Base-by-base conservation (phyloP, 2,888 invertebrate genomes). In the Scaptomyza flava region DNA sequence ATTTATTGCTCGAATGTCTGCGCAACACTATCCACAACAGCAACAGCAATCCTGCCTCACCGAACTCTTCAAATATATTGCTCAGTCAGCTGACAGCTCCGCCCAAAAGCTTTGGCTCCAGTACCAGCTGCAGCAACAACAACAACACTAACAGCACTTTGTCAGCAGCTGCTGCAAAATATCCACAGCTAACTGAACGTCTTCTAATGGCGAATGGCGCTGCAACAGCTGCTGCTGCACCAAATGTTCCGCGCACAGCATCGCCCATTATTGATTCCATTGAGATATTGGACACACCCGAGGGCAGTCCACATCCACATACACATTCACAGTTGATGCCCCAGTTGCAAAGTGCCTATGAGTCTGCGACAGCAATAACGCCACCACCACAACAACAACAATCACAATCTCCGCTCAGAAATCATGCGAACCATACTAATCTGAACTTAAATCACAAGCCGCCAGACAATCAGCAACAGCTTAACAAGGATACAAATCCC, bases 251-350 rank as follows among this genome's bases (percentile, higher is more conserved):
- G 14, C 38, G 38, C 12, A n/a, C 9, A 7, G 30, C 38, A 9
- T 30, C 66, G 52, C 48, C 76, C 8, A 76, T 89, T 17, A 88
- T 91, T 45, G 91, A 91, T 66, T 90, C 91, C 6, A 91, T 91
- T 72, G 91, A 91, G 66, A 91, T 91, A 38, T 66, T 91, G 34
- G 91, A 91, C 58, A 91, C 91, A 8, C 91, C 91, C 8, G 91
- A 91, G 51, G 89, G 89, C 23, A 91, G 91, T 73, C 90, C 89
- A 6, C 81, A 81, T 76, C 89, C 89, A 5, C 81, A 81, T 33
- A 72, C 81, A 30, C 51, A 51, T 23, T 23, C 36, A 51, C 51
- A 51, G 14, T 11, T 36, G 36, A 42, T 52, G 60, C 47, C 60
- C 34, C 69, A 80, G 41, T 48, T 68, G 73, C 81, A 69, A 54